Evolutionary conservation across 1,140 invertebrate genomes (phyloP).

Genomic region (Diorhabda sublineata): DNA sequence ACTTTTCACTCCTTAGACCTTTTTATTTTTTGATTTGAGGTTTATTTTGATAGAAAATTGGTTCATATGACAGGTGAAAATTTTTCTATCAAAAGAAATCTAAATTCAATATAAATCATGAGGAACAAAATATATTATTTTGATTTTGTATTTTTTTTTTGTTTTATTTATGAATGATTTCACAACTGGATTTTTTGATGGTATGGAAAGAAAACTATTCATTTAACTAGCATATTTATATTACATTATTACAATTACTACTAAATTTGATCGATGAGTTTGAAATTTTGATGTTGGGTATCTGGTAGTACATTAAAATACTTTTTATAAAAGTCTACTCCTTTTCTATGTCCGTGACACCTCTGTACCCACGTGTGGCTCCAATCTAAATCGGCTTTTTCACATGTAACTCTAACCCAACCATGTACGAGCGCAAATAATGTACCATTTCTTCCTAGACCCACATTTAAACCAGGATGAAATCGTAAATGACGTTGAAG

Average conservation of each 20-base stretch:
- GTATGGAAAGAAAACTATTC: too few species aligned
- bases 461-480: constrained; percentile 79
- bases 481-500: constrained; percentile 66
- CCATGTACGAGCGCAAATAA: constrained; percentile 71
- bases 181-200: too few species aligned
- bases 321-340: constrained; percentile 72
- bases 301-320: constrained; percentile 75
- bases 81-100: too few species aligned
- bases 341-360: constrained; percentile 58
- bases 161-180: too few species aligned
- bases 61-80: too few species aligned
- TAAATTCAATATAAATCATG: too few species aligned
- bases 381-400: constrained; percentile 69
- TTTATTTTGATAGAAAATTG: too few species aligned
- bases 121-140: too few species aligned
- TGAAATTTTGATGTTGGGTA: constrained; percentile 68
- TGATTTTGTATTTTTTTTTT: too few species aligned
- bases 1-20: too few species aligned
- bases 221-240: not conserved
- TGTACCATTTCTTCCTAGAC: constrained; percentile 69
- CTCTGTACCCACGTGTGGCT: constrained; percentile 62
- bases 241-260: not conserved
- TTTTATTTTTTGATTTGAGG: too few species aligned
- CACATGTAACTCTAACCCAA: constrained; percentile 70
- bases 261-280: constrained; percentile 64